A percentile compares a stretch with the other conserved stretches of the same genome.
Evolutionary conservation across 2,113 vertebrate species (phyloP).

Genomic region (Mohoua ochrocephala): DNA sequence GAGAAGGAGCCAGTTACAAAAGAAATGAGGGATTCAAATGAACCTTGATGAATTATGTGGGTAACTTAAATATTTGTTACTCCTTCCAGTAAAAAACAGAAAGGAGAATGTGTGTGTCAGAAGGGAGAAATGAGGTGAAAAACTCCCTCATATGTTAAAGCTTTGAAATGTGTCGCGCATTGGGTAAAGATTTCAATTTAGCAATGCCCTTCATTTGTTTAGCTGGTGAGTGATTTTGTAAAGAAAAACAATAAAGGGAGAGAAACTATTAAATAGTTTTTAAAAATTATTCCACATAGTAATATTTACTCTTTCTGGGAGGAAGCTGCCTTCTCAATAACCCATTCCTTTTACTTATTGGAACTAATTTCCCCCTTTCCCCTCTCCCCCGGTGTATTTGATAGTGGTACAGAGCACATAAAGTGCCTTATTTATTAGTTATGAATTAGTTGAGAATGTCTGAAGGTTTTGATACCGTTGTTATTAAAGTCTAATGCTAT

Average conservation of each 20-base stretch:
- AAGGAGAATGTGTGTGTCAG: neutral
- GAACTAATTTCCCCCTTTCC: neutral
- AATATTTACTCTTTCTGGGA: neutral
- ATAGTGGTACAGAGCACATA: neutral
- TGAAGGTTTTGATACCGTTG: neutral
- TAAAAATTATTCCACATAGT: neutral
- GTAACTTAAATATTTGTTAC: neutral
- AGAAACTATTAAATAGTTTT: neutral
- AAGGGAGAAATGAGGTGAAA: neutral
- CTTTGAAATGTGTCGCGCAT: neutral
- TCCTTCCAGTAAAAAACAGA: neutral
- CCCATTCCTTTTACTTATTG: neutral
- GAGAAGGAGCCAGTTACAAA: neutral
- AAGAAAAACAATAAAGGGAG: neutral
- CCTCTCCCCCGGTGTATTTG: neutral
- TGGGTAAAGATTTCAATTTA: neutral
- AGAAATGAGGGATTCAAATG: neutral
- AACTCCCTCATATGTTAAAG: accelerated
- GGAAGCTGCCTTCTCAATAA: neutral
- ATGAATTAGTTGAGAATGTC: neutral
- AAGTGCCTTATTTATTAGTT: neutral
- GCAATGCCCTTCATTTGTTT: neutral
- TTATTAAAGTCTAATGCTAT: neutral
- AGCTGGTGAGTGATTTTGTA: neutral
- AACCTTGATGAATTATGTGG: neutral